phyloP scores from a whole-genome alignment of 2,113 vertebrate species.

The Neodon shergylaensis region DNA sequence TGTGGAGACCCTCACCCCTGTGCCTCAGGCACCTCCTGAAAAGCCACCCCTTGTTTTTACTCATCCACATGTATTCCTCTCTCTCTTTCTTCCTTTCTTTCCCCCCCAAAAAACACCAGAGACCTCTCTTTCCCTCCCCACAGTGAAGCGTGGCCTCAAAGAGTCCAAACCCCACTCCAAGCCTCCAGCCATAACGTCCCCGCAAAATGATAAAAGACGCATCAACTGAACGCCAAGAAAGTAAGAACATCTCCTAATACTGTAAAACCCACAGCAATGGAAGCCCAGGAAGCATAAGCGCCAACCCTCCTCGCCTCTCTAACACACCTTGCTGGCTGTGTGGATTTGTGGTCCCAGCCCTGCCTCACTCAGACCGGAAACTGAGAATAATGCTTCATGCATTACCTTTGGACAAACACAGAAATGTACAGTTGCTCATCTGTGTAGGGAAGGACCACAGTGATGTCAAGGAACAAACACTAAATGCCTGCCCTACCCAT shows the following conservation, averaged over 20 bases:
- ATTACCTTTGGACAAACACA: conserved; percentile 36
- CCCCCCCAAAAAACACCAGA: neutral
- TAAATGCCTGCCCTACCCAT: conserved; percentile 10
- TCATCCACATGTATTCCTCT: neutral
- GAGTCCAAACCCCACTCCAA: conserved; percentile 25
- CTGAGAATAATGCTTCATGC: neutral
- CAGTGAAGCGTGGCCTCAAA: neutral
- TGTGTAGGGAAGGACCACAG: neutral
- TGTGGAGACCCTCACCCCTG: neutral
- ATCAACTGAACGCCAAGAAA: conserved; percentile 41
- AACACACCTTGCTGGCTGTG: neutral
- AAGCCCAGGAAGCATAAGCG: conserved; percentile 16
- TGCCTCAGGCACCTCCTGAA: neutral
- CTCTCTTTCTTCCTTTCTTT: too few relatives aligned
- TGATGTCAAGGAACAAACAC: conserved; percentile 25
- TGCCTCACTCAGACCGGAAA: conserved; percentile 8
- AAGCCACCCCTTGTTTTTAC: neutral
- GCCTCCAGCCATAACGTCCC: conserved; percentile 9
- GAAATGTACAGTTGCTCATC: neutral
- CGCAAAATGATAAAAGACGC: neutral
- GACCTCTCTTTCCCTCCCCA: neutral
- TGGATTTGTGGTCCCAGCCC: neutral
- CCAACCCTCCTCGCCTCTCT: conserved; percentile 5
- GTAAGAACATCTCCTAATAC: conserved; percentile 49
- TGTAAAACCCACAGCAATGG: conserved; percentile 43